Conservation (phyloP, 2,113 vertebrate species). For the Meleagris gallopavo region DNA sequence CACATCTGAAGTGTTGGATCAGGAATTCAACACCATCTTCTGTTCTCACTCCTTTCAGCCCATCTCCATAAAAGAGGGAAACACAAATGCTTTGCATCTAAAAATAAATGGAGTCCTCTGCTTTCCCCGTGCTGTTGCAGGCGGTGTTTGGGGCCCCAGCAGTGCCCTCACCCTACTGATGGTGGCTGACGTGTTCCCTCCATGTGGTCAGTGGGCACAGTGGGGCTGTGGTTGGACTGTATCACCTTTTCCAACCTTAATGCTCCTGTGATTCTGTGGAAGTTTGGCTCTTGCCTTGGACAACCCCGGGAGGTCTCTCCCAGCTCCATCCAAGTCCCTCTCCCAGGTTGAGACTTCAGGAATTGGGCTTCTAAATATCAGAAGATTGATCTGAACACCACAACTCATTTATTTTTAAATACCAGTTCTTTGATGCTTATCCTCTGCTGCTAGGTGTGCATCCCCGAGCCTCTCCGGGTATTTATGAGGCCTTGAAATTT, state of each 20-base stretch:
- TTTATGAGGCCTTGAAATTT: neutral
- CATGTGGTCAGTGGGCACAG: no score
- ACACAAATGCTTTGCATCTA: neutral
- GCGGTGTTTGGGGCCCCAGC: neutral
- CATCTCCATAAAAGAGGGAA: neutral
- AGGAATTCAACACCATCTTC: neutral
- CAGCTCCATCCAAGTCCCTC: neutral
- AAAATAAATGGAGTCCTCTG: neutral
- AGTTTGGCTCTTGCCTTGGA: accelerated
- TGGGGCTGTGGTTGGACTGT: no score
- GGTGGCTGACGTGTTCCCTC: no score
- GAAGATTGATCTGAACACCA: neutral
- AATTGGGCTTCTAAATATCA: neutral
- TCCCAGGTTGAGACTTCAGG: neutral
- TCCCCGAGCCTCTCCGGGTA: neutral
- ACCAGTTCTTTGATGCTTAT: neutral
- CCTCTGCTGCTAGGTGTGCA: neutral
- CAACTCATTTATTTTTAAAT: neutral
- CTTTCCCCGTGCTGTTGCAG: neutral
- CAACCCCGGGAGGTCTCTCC: neutral
- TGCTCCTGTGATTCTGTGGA: neutral
- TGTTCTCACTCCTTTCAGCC: neutral
- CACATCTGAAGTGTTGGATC: neutral
- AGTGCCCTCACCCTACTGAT: neutral
- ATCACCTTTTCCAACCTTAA: no score